phyloP scores from a whole-genome alignment of 1,140 invertebrate genomes.

The Magallana ariakensis region DNA sequence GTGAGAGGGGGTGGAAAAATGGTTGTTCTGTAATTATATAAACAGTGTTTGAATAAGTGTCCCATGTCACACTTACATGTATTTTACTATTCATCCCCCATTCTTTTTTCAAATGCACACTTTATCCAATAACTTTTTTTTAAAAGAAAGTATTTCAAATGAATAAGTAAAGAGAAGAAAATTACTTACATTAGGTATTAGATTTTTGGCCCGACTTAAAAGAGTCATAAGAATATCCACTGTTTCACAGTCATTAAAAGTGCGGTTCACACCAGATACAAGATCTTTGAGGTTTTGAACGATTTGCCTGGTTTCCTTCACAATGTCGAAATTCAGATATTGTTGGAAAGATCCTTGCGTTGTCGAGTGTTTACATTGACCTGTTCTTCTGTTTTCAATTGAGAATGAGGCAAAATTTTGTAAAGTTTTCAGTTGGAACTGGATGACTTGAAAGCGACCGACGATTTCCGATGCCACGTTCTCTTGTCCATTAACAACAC shows the following conservation, averaged over 20 bases:
- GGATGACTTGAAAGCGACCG: neutral
- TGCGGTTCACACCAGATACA: neutral
- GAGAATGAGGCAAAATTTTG: neutral
- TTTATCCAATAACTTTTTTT: no score
- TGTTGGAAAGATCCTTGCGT: neutral
- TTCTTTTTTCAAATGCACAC: no score
- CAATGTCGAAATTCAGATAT: slow-evolving; percentile 18
- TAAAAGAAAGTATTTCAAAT: neutral
- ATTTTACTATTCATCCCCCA: neutral
- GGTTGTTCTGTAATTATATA: neutral
- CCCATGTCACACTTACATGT: neutral
- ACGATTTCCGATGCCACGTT: neutral
- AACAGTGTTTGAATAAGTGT: neutral
- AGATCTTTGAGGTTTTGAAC: neutral
- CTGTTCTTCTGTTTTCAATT: neutral
- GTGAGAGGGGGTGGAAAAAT: neutral
- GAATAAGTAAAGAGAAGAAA: neutral
- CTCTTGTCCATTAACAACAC: neutral
- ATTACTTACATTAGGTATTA: slow-evolving; percentile 7
- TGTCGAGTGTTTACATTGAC: neutral
- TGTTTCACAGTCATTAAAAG: neutral
- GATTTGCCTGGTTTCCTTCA: neutral
- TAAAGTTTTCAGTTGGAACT: neutral
- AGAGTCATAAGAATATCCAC: neutral
- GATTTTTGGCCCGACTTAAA: slow-evolving; percentile 3